phyloP scores from a whole-genome alignment of 2,113 vertebrate species.

The Sialia sialis region DNA sequence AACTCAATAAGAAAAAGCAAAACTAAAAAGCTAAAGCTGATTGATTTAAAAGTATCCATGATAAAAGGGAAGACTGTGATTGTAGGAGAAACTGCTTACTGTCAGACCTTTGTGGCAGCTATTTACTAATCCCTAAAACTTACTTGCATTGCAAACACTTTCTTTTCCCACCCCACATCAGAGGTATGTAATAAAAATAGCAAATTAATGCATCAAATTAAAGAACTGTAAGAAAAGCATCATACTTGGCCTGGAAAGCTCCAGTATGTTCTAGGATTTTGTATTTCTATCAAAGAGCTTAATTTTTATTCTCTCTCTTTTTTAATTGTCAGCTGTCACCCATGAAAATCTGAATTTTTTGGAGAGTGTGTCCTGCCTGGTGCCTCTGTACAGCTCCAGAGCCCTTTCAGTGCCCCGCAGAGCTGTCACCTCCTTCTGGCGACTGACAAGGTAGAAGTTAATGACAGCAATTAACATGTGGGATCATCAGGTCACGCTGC shows the following conservation, averaged over 20 bases:
- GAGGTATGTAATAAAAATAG: neutral
- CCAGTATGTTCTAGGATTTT: neutral
- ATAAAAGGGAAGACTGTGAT: neutral
- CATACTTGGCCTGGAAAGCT: neutral
- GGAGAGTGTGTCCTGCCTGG: neutral
- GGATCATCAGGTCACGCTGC: constrained; percentile 9
- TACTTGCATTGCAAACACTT: neutral
- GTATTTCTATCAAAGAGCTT: neutral
- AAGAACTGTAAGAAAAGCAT: neutral
- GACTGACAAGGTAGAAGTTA: neutral
- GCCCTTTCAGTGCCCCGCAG: neutral
- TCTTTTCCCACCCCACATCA: neutral
- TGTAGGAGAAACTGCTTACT: neutral
- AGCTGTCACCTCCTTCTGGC: neutral
- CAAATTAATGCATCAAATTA: neutral
- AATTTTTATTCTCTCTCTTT: neutral
- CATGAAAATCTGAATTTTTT: neutral
- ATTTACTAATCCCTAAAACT: neutral
- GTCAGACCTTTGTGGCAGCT: neutral
- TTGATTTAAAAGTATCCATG: neutral
- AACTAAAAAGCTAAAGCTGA: neutral
- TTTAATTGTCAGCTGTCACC: neutral
- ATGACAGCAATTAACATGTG: neutral
- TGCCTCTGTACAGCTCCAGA: neutral
- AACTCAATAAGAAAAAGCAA: neutral